Percentiles rank a stretch among this genome's conserved stretches.
Evolutionary conservation across 2,113 vertebrate genomes (phyloP).

Genomic region (Otis tarda): DNA sequence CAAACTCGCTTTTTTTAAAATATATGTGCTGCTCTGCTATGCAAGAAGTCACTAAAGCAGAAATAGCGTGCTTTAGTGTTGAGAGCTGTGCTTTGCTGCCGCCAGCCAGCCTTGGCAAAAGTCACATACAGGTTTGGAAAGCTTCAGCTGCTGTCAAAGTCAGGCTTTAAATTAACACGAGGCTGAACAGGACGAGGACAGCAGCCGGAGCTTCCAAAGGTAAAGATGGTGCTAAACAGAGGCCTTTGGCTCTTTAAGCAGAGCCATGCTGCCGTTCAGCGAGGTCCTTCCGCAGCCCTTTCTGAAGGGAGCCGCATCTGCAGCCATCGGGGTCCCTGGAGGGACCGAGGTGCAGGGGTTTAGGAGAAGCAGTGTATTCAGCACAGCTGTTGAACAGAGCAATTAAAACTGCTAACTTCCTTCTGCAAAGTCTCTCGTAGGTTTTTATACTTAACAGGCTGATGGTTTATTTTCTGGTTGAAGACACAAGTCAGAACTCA

Average conservation of each 20-base stretch:
- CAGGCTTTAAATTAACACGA: not conserved
- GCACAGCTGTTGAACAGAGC: not conserved
- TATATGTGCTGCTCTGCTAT: not conserved
- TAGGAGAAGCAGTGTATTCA: accelerated
- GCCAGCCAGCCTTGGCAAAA: not conserved
- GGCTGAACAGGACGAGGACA: accelerated
- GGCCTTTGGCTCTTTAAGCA: not conserved
- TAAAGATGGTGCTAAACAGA: accelerated
- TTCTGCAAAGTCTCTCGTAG: not conserved
- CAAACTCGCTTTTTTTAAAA: not conserved
- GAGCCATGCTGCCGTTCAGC: not conserved
- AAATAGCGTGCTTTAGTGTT: not conserved
- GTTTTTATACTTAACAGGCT: accelerated
- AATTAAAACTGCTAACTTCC: accelerated
- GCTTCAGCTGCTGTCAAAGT: not conserved
- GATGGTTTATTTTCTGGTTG: not conserved
- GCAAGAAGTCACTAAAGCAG: accelerated
- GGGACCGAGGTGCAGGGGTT: accelerated
- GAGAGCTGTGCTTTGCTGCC: too few species aligned
- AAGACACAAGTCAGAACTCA: not conserved
- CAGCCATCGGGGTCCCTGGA: not conserved
- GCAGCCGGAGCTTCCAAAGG: not conserved
- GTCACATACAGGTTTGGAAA: accelerated
- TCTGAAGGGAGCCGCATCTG: not conserved
- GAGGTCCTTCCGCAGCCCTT: not conserved